Evolutionary conservation across 2,888 invertebrate genomes (phyloP).

Genomic region (Ypsolopha scabrella): DNA sequence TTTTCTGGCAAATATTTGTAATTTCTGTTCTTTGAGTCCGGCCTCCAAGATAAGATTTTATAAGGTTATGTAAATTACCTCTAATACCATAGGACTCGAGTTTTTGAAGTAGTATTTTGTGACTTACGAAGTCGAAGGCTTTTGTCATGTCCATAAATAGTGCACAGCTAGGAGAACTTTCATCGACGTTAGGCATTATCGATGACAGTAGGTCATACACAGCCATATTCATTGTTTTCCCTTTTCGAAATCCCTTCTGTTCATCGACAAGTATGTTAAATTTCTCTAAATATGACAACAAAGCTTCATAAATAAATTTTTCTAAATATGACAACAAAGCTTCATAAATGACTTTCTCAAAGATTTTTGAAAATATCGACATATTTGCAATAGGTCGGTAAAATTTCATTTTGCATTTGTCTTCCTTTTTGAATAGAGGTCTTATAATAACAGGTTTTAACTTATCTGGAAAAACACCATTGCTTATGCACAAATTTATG

Average conservation of each 20-base stretch:
- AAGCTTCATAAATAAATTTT: no score
- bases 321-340: no score
- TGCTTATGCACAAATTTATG: background rate
- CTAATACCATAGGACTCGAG: conserved; percentile 10
- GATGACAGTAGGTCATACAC: conserved; percentile 8
- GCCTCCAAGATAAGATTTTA: conserved; percentile 10
- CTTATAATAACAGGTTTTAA: conserved; percentile 8
- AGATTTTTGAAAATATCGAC: conserved; percentile 6
- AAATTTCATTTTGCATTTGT: conserved; percentile 7
- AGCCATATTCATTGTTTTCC: conserved; percentile 8
- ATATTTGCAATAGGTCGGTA: conserved; percentile 12
- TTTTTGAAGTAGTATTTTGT: conserved; percentile 10
- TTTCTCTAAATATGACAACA: no score
- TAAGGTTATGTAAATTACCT: conserved; percentile 9
- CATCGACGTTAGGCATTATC: conserved; percentile 5
- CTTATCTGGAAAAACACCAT: background rate
- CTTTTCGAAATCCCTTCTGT: conserved; percentile 4
- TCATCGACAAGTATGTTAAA: background rate
- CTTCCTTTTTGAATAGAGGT: conserved; percentile 9
- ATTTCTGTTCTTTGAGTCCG: conserved; percentile 9
- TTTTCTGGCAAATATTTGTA: conserved; percentile 1
- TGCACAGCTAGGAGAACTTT: conserved; percentile 11
- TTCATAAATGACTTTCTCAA: background rate
- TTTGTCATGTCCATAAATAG: conserved; percentile 15
- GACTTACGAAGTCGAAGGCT: conserved; percentile 13